Base-by-base conservation (phyloP, 2,888 invertebrate species). In the Ophion ellenae region DNA sequence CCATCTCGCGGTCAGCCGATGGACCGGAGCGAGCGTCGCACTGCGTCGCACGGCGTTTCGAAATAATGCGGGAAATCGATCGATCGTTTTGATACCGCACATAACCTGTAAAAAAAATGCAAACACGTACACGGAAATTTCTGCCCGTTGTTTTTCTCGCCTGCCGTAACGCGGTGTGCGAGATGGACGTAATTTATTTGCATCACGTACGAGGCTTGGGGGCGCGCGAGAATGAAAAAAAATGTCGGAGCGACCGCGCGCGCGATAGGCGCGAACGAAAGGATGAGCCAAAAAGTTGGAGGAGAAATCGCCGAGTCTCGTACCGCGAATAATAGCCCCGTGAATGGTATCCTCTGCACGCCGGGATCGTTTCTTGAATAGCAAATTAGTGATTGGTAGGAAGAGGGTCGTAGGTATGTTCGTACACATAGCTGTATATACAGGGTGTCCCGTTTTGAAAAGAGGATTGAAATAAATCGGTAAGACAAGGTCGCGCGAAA, bases 291-390 rank as follows among this genome's bases (percentile, higher is more conserved):
- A 69, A 80, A 80, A 53, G 69, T 84, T 59, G 66, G 83, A 77
- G 69, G 86, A 86, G 77, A 86, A 86, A 89, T 81, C 73, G 85
- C 83, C 57, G 67, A 83, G 69, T 86, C 80, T 86, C 83, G 86
- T 81, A 86, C 81, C 87, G 87, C 87, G 87, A 89, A 91, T 89
- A 81, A 61, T 75, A 89, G 89, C 91, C 90, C 89, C 86, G 88
- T 89, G 90, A 91, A 90, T 88, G 88, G 87, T 85, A 86, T 81
- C 81, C 81, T 90, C 90, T 87, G 89, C 83, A 86, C 85, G 77
- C 67, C 89, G 17, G 11, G 86, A 90, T 90, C 90, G 90, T 88
- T 87, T 83, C 81, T 84, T 89, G 92, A 91, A 92, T 92, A 87
- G 84, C 88, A 91, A 91, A 86, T 70, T 77, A 86, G 83, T 84